Base-by-base conservation (phyloP, 1,140 invertebrate species). In the Drosophila subpulchrella region DNA sequence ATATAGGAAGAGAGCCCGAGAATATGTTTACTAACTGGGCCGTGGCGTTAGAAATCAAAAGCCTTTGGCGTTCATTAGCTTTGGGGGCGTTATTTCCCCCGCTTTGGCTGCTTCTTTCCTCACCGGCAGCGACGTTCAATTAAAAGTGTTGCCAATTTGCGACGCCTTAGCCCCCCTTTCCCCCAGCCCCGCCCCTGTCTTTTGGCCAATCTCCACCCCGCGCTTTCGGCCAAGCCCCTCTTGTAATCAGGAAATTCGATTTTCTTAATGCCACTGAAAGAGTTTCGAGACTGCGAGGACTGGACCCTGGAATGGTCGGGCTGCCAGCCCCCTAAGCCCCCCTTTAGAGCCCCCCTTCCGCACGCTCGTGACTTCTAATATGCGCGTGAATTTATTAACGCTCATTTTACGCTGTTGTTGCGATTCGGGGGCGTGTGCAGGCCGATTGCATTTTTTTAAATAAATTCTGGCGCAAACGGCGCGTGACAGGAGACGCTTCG, bases 221-320 rank as follows among this genome's bases (percentile, higher is more conserved):
- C 11, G 44, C 42, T 55, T 39, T 32, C 20, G n/a, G 48, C 48
- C 48, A 34, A 51, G 48, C 48, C 50, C 32, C 32, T 53, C 54
- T 77, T 83, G 78, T 89, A 91, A 91, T 91, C 90, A 91, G 90
- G 90, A 91, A 91, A 91, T 91, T 91, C 90, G 90, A 91, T 91
- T 91, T 90, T 91, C 79, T 91, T 91, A 91, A 91, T 91, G 84
- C 79, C 80, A 82, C 75, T 51, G 51, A 61, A 61, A 44, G 74
- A 48, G 24, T 41, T 44, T 27, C 47, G 38, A 24, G 7, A n/a
- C 15, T 12, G 60, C 20, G 6, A 42, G 47, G 63, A 61, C 56
- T 70, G 65, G 75, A 77, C 56, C 46, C 42, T 13, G 56, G 54
- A 36, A 13, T 30, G 4, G 13, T 20, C 20, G 20, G 20, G 20